phyloP scores from a whole-genome alignment of 2,113 vertebrate species.

The Dipodomys stephensi region DNA sequence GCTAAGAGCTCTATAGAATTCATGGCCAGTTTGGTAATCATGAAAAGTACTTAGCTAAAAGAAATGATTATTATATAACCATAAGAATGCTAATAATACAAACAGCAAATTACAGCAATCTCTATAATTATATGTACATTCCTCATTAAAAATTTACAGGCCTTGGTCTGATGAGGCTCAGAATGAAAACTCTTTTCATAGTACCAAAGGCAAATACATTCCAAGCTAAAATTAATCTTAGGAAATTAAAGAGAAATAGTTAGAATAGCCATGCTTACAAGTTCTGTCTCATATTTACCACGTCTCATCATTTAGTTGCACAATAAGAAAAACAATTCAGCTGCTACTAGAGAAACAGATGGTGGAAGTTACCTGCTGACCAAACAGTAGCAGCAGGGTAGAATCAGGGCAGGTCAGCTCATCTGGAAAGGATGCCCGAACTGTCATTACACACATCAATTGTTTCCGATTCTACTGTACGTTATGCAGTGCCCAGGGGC shows the following conservation, averaged over 20 bases:
- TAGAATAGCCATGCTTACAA: conserved; percentile 45
- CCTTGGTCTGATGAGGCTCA: conserved; percentile 54
- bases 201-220: conserved; percentile 39
- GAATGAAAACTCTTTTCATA: conserved; percentile 45
- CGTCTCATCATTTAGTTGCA: conserved; percentile 56
- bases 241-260: conserved; percentile 49
- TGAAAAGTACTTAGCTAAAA: conserved; percentile 60
- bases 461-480: conserved; percentile 67
- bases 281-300: conserved; percentile 67
- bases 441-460: conserved; percentile 75
- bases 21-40: conserved; percentile 60
- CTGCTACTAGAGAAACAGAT: conserved; percentile 78
- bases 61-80: conserved; percentile 70
- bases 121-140: conserved; percentile 56
- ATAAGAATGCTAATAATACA: conserved; percentile 75
- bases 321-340: conserved; percentile 70
- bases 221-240: conserved; percentile 61
- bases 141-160: conserved; percentile 68
- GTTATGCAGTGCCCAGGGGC: conserved; percentile 65
- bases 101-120: conserved; percentile 74
- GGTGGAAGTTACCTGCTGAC: conserved; percentile 79
- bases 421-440: conserved; percentile 73
- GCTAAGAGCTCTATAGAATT: conserved; percentile 11
- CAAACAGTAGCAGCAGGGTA: conserved; percentile 77
- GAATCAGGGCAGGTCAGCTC: conserved; percentile 70